A percentile compares a stretch with the other conserved stretches of the same genome.
Evolutionary conservation across 2,113 vertebrate species (phyloP).

Genomic region (Podilymbus podiceps): DNA sequence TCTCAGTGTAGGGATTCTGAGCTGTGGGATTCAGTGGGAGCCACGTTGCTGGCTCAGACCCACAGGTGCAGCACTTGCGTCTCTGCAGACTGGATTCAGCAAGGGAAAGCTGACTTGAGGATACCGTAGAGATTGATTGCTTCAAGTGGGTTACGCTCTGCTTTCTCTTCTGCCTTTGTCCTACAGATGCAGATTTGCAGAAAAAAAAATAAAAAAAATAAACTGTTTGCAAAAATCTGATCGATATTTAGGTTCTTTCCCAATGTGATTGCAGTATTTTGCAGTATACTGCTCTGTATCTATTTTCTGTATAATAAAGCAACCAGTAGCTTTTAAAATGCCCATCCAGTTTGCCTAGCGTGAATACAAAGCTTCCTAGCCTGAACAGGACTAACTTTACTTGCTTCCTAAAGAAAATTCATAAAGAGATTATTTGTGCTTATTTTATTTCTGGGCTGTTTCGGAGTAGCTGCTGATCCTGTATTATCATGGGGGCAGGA

Average conservation of each 20-base stretch:
- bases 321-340: neutral
- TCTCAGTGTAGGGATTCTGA: neutral
- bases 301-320: neutral
- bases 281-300: neutral
- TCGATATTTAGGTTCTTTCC: neutral
- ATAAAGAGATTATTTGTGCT: neutral
- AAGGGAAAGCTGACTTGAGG: neutral
- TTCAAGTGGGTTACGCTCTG: neutral
- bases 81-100: neutral
- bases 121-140: neutral
- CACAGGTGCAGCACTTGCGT: neutral
- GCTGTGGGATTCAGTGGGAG: neutral
- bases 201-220: neutral
- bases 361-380: neutral
- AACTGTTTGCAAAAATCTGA: neutral
- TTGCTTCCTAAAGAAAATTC: neutral
- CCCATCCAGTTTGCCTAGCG: neutral
- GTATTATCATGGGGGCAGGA: neutral
- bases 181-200: neutral
- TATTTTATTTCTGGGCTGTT: neutral
- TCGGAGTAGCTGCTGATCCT: neutral
- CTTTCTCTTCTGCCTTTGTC: neutral
- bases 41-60: neutral
- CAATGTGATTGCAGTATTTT: neutral
- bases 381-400: neutral